A percentile compares a stretch with the other conserved stretches of the same genome.
Evolutionary conservation across 2,797 vertebrate genomes (phyloP).

Genomic region (Poeciliopsis infans): DNA sequence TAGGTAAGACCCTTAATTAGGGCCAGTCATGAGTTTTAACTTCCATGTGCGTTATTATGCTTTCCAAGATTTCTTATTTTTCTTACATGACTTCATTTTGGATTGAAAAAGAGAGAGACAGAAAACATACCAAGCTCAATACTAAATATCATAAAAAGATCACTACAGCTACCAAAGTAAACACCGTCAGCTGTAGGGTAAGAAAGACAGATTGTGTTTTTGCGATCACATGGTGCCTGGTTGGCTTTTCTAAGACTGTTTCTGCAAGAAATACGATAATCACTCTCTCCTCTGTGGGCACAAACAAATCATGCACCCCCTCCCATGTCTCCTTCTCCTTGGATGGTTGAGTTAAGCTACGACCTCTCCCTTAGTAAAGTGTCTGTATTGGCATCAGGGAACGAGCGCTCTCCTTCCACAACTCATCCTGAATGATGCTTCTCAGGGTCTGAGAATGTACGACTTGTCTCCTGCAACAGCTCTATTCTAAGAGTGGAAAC

Average conservation of each 20-base stretch:
- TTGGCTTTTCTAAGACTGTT: constrained; percentile 31
- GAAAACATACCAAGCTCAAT: constrained; percentile 17
- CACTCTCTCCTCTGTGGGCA: constrained; percentile 1
- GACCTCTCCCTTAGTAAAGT: constrained; percentile 37
- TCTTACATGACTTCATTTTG: constrained; percentile 15
- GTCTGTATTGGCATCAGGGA: constrained; percentile 36
- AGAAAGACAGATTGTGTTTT: constrained; percentile 22
- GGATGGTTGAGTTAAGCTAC: constrained; percentile 40
- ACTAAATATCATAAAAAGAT: constrained; percentile 6
- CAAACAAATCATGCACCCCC: constrained; percentile 46
- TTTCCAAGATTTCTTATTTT: constrained; percentile 25
- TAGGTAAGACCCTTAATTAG: background rate
- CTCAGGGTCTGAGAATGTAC: constrained; percentile 5
- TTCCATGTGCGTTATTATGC: constrained; percentile 30
- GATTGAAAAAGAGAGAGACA: constrained; percentile 2
- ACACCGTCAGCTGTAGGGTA: constrained; percentile 22
- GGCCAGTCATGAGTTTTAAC: constrained; percentile 40
- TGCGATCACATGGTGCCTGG: constrained; percentile 29
- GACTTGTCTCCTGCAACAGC: constrained; percentile 2
- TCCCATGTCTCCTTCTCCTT: constrained; percentile 36
- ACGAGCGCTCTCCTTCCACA: constrained; percentile 11
- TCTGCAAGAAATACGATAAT: constrained; percentile 20
- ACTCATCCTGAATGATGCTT: constrained; percentile 27
- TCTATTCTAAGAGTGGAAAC: constrained; percentile 1
- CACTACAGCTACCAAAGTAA: background rate